These are phyloP conservation scores for Bradypodion ventrale DNA, from an alignment of 2,797 vertebrate species.

Conservation along the genomic window DNA sequence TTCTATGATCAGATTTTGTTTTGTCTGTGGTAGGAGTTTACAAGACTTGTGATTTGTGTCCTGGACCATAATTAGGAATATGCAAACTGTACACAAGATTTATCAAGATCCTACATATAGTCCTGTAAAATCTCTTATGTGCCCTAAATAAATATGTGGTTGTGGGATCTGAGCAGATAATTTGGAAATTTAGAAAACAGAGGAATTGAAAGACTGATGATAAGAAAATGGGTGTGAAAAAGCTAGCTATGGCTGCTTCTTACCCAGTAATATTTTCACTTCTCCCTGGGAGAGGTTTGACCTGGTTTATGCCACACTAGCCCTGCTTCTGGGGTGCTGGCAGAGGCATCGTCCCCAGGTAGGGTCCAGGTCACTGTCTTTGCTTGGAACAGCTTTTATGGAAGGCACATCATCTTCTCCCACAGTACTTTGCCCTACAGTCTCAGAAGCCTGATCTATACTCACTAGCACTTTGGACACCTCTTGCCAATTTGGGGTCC, in stretches of 20 bases:
- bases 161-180: not conserved
- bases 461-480: no score
- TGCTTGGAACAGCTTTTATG: no score
- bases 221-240: not conserved
- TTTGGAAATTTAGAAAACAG: not conserved
- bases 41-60: not conserved
- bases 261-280: not conserved
- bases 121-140: not conserved
- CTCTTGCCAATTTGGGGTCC: no score
- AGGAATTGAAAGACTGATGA: not conserved
- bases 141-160: not conserved
- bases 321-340: not conserved
- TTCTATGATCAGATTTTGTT: constrained; percentile 22
- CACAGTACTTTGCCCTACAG: no score
- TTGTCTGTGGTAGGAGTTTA: not conserved
- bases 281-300: not conserved
- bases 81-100: not conserved
- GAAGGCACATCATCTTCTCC: no score
- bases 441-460: no score
- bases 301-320: no score
- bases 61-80: not conserved
- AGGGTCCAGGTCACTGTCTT: no score
- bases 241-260: not conserved
- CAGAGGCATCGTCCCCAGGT: no score
- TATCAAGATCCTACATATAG: not conserved